Evolutionary conservation across 2,797 vertebrate species (phyloP), one percentile per base, ranked within the genome.

Genomic region (Emys orbicularis): DNA sequence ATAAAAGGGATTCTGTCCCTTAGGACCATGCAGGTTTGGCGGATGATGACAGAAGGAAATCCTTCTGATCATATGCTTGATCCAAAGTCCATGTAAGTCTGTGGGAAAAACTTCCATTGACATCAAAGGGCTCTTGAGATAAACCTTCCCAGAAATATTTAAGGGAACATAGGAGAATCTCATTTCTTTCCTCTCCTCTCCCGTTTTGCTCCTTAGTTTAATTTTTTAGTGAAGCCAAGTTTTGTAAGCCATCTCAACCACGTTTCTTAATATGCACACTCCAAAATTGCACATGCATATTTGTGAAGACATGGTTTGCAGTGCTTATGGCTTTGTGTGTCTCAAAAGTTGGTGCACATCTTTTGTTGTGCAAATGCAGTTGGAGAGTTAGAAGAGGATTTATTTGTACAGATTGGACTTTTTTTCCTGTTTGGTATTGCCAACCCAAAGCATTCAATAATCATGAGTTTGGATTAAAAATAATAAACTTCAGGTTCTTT

Each of bases 131-230:
- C 12, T 88, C 61, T 6, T 18, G 56, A 34, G 29, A 23, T 31
- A 34, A 83, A 1, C 18, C 21, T 68, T 57, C 3, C 83, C 41
- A 3, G 44, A 37, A 54, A 50, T 49, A 53, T 31, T 56, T 83
- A 5, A 50, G 19, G n/a, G n/a, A 25, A 29, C 16, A 15, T 0
- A 0, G 29, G 21, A 3, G 53, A 88, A 2, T 19, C 6, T 52
- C 44, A 23, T n/a, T 4, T 5, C 27, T 27, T 47, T 34, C 21
- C 37, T 83, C 19, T 52, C 13, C 52, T 13, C 1, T 15, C n/a
- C 34, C 4, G 34, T 4, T n/a, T 65, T n/a, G 34, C 34, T 19
- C 16, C 16, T 6, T 3, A 31, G 3, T 52, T 31, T 47, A 23
- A n/a, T 5, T 27, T 65, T 27, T 18, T 59, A 59, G 10, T 72